Percentiles rank a stretch among this genome's conserved stretches.
These are phyloP conservation scores for Tenthredo mesomela DNA, from an alignment of 2,888 invertebrate species.

Conservation along the genomic window DNA sequence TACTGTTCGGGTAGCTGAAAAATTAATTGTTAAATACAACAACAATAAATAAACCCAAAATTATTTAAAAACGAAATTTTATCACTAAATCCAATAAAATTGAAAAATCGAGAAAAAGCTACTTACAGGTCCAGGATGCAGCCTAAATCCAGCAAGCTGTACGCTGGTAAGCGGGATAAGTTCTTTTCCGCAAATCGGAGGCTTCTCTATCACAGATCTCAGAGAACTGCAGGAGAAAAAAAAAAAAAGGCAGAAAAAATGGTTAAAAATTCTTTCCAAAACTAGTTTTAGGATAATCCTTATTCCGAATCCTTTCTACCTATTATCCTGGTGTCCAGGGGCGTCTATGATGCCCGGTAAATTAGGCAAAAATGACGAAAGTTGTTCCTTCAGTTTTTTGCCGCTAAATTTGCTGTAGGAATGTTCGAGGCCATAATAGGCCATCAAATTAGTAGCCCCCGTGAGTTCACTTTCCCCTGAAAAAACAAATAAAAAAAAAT, in stretches of 20 bases:
- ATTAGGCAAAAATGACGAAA: slow-evolving; percentile 97
- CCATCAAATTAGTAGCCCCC: slow-evolving; percentile 98
- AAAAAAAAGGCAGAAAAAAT: not conserved
- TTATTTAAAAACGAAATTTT: slow-evolving; percentile 6
- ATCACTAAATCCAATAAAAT: not conserved
- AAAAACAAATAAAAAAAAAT: slow-evolving; percentile 62
- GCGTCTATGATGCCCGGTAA: slow-evolving; percentile 97
- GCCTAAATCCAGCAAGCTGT: slow-evolving; percentile 94
- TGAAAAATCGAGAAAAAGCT: slow-evolving; percentile 26
- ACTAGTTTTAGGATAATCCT: not conserved
- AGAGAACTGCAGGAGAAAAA: slow-evolving; percentile 85
- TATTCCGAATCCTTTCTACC: slow-evolving; percentile 75
- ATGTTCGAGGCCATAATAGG: slow-evolving; percentile 97
- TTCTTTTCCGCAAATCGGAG: slow-evolving; percentile 95
- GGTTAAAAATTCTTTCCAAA: not conserved
- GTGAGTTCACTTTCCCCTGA: slow-evolving; percentile 94
- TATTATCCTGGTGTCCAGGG: slow-evolving; percentile 88
- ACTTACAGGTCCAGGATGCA: slow-evolving; percentile 94
- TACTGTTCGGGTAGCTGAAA: slow-evolving; percentile 94
- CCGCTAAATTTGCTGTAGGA: slow-evolving; percentile 99
- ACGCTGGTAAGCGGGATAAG: slow-evolving; percentile 91
- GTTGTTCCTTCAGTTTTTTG: slow-evolving; percentile 95
- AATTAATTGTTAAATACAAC: slow-evolving; percentile 60
- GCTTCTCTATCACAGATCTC: slow-evolving; percentile 96
- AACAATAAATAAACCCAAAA: slow-evolving; percentile 53